Conservation (phyloP, 2,888 invertebrate genomes). For the Bembecia ichneumoniformis region DNA sequence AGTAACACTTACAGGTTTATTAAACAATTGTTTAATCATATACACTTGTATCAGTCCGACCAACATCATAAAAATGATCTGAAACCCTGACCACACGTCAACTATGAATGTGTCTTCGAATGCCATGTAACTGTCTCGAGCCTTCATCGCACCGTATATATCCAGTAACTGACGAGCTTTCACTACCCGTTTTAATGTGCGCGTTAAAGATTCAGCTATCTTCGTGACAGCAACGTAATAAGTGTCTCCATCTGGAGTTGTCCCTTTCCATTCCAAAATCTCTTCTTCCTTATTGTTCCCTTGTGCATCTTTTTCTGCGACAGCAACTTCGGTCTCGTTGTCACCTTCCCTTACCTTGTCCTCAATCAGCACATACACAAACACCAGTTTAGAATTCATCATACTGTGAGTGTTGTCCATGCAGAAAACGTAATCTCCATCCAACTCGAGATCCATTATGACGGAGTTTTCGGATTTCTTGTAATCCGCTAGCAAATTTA, state of each 20-base stretch:
- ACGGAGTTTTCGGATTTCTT: conserved; percentile 80
- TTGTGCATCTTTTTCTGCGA: conserved; percentile 27
- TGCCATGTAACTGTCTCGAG: conserved; percentile 85
- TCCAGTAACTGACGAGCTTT: conserved; percentile 78
- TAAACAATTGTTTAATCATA: conserved; percentile 77
- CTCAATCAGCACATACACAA: conserved; percentile 81
- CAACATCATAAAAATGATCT: conserved; percentile 79
- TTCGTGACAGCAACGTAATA: conserved; percentile 60
- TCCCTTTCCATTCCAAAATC: conserved; percentile 45
- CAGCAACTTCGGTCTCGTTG: conserved; percentile 27
- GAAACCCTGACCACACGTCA: conserved; percentile 83
- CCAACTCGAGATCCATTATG: conserved; percentile 68
- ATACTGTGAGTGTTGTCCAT: conserved; percentile 89
- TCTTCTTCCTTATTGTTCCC: conserved; percentile 38
- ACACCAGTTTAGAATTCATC: conserved; percentile 85
- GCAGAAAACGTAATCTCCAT: conserved; percentile 87
- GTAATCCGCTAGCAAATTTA: conserved; percentile 74
- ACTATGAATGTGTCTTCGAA: conserved; percentile 86
- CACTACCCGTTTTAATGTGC: conserved; percentile 74
- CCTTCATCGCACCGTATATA: conserved; percentile 79
- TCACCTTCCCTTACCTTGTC: conserved; percentile 55
- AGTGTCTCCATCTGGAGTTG: conserved; percentile 26
- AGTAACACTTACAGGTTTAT: conserved; percentile 8
- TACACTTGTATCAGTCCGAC: conserved; percentile 84
- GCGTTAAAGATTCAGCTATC: conserved; percentile 75